Evolutionary conservation across 1,140 invertebrate genomes (phyloP).

Genomic region (Semibalanus balanoides): DNA sequence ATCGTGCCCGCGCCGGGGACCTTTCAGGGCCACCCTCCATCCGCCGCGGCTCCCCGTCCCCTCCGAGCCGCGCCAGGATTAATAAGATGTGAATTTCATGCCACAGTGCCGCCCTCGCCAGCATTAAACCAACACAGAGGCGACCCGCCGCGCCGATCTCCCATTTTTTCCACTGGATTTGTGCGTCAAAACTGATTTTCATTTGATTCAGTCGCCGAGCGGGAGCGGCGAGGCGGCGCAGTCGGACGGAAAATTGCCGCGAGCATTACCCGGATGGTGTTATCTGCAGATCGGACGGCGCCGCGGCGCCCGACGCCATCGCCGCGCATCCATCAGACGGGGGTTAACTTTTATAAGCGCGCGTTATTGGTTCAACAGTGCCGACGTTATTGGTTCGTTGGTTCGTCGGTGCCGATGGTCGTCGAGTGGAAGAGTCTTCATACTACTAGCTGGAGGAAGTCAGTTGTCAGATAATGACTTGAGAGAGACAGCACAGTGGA

Average conservation of each 20-base stretch:
- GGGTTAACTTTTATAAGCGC: not conserved
- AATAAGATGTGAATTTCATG: conserved; percentile 1
- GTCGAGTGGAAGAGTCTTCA: too few relatives aligned
- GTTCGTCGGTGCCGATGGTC: not conserved
- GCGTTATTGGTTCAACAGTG: not conserved
- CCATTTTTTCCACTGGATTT: not conserved
- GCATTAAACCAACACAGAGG: not conserved
- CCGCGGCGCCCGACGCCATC: not conserved
- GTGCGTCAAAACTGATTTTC: conserved; percentile 2
- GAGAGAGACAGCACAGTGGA: too few relatives aligned
- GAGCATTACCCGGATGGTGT: not conserved
- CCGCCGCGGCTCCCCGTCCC: not conserved
- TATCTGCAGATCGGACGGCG: not conserved
- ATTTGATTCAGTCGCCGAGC: not conserved
- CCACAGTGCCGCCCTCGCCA: not conserved
- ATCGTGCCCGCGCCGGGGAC: not conserved
- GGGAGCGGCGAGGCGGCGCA: not conserved
- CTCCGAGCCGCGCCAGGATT: not conserved
- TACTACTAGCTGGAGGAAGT: too few relatives aligned
- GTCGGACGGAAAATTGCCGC: not conserved
- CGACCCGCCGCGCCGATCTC: too few relatives aligned
- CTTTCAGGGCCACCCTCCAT: not conserved
- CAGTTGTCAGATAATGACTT: too few relatives aligned
- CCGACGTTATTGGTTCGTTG: too few relatives aligned
- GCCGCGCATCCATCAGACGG: not conserved